Evolutionary conservation across 2,113 vertebrate species (phyloP).

Genomic region (Pomatorhinus ruficollis): DNA sequence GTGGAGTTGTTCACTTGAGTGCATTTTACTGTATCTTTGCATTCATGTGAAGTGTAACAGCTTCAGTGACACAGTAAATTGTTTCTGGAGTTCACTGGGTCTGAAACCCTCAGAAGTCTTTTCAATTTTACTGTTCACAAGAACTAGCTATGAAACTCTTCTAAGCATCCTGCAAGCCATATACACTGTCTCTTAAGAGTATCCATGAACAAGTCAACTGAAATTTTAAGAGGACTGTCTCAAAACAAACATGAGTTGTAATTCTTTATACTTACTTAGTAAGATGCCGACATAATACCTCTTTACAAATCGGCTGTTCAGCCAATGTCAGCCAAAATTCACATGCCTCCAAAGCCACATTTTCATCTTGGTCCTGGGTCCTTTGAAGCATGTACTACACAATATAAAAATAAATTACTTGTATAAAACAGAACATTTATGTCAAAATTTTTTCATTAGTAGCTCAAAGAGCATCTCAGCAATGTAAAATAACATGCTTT

Average conservation of each 20-base stretch:
- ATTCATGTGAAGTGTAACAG: not conserved
- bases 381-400: slow-evolving; percentile 94
- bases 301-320: slow-evolving; percentile 96
- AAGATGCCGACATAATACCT: slow-evolving; percentile 91
- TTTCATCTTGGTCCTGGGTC: slow-evolving; percentile 97
- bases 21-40: not conserved
- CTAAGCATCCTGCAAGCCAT: not conserved
- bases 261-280: slow-evolving; percentile 81
- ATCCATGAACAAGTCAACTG: not conserved
- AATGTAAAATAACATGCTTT: not conserved
- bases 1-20: not conserved
- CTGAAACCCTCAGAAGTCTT: not conserved
- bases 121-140: not conserved
- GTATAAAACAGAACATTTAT: not conserved
- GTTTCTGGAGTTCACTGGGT: not conserved
- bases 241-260: not conserved
- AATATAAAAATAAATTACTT: not conserved
- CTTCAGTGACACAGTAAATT: not conserved
- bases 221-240: not conserved
- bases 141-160: not conserved
- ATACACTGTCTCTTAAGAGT: not conserved
- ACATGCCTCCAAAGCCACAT: slow-evolving; percentile 96
- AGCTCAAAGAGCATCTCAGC: not conserved
- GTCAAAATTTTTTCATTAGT: not conserved
- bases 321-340: slow-evolving; percentile 98